These are phyloP conservation scores for Hipposideros armiger DNA, from an alignment of 2,113 vertebrate species.

Conservation along the genomic window DNA sequence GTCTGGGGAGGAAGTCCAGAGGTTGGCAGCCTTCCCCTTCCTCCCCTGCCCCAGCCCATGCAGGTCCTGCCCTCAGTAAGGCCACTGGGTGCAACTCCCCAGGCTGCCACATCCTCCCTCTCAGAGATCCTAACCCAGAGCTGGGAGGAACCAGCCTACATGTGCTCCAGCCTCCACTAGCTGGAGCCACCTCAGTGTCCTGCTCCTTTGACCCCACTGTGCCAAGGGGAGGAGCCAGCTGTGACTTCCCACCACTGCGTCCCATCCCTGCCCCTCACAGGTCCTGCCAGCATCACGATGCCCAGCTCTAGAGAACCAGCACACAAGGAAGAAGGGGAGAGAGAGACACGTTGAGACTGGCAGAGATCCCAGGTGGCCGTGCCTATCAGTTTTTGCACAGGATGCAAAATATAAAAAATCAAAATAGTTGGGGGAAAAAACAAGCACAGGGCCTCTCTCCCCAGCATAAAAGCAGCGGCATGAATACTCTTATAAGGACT, in stretches of 20 bases:
- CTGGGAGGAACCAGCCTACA: neutral
- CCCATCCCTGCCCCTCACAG: neutral
- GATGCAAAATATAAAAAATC: neutral
- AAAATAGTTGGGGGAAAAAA: no score
- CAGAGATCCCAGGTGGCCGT: neutral
- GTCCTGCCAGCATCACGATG: neutral
- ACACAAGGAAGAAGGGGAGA: neutral
- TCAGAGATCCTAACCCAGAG: neutral
- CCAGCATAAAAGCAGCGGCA: accelerated
- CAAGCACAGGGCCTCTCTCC: neutral
- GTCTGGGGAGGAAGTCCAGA: neutral
- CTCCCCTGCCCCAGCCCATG: neutral
- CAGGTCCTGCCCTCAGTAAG: neutral
- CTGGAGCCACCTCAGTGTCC: no score
- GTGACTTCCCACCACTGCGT: neutral
- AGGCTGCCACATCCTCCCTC: neutral
- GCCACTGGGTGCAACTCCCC: neutral
- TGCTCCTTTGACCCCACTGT: no score
- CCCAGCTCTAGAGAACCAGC: neutral
- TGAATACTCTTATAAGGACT: neutral
- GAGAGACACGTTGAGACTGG: neutral
- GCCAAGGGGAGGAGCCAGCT: neutral
- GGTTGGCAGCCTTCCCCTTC: neutral
- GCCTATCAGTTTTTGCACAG: neutral
- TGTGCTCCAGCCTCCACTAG: no score